Evolutionary conservation across 2,113 vertebrate genomes (phyloP).

Genomic region (Camelus bactrianus): DNA sequence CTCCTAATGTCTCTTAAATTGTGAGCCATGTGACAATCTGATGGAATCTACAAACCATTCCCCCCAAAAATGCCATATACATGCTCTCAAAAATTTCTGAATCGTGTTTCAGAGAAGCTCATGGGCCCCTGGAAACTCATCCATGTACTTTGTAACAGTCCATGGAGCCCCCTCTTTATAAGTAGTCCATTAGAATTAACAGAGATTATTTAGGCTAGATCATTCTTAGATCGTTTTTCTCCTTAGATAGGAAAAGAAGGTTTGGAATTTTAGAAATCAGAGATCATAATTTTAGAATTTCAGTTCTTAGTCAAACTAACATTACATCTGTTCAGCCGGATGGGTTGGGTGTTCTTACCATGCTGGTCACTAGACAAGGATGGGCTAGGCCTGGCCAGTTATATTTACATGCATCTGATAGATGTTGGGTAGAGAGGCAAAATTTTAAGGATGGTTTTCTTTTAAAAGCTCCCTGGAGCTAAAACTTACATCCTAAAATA

Average conservation of each 20-base stretch:
- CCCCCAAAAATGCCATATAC: not conserved
- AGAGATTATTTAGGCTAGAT: not conserved
- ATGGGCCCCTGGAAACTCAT: not conserved
- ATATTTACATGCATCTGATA: not conserved
- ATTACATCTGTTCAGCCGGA: not conserved
- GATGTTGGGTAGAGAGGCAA: not conserved
- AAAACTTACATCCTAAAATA: not conserved
- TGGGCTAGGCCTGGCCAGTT: not conserved
- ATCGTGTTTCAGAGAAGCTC: constrained; percentile 2
- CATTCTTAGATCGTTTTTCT: constrained; percentile 22
- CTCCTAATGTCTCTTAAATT: constrained; percentile 42
- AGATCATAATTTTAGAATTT: not conserved
- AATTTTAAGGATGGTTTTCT: constrained; percentile 6
- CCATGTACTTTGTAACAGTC: not conserved
- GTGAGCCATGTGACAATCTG: not conserved
- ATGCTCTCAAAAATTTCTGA: not conserved
- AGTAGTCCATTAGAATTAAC: not conserved
- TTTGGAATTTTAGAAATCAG: constrained; percentile 36
- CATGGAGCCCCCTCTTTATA: not conserved
- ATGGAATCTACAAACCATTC: not conserved
- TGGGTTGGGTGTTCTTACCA: not conserved
- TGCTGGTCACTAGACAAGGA: not conserved
- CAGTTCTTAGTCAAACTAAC: constrained; percentile 5
- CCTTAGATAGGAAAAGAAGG: not conserved
- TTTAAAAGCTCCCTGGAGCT: not conserved